Base-by-base conservation (phyloP, 2,888 invertebrate species). In the Marasmarcha lunaedactyla region DNA sequence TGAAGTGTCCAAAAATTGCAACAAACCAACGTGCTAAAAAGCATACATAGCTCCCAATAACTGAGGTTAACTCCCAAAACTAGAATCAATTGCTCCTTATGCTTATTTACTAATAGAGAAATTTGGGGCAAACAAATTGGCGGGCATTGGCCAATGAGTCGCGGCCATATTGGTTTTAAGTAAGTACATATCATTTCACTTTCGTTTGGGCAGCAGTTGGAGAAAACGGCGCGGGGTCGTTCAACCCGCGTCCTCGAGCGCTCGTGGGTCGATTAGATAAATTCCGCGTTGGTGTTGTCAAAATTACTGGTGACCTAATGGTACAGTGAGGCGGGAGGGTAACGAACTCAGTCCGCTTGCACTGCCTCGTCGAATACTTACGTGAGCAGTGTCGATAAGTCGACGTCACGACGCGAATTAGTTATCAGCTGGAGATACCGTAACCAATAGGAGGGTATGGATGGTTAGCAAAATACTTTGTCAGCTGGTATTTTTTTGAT, bases 211-310 rank as follows among this genome's bases (percentile, higher is more conserved):
- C 63, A 58, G 54, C 52, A 34, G 44, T 55, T 59, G 62, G 63
- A 53, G 62, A 59, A 59, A 65, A 59, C 71, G 63, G 67, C 60
- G 58, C 61, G 56, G 59, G 54, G 78, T 76, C 78, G 65, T 58
- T 67, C 74, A 68, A 64, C 78, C 62, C 60, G 55, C 61, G 79
- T 78, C 76, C 77, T 78, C 78, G 78, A 11, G 20, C 72, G 65
- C 61, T 70, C 68, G 78, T 72, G 79, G 74, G 74, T 81, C 76
- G 81, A 73, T 83, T 81, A 83, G 78, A 83, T 83, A 83, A 83
- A 79, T 78, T 77, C 77, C 73, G 74, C 73, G 70, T 68, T 69
- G 71, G 30, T 74, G 72, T 76, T 81, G 81, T 79, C 79, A 79
- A 79, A 81, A 78, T 79, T 34, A 79, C 76, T 77, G 76, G 68